Conservation (phyloP, 2,888 invertebrate genomes). For the Pyralis farinalis region DNA sequence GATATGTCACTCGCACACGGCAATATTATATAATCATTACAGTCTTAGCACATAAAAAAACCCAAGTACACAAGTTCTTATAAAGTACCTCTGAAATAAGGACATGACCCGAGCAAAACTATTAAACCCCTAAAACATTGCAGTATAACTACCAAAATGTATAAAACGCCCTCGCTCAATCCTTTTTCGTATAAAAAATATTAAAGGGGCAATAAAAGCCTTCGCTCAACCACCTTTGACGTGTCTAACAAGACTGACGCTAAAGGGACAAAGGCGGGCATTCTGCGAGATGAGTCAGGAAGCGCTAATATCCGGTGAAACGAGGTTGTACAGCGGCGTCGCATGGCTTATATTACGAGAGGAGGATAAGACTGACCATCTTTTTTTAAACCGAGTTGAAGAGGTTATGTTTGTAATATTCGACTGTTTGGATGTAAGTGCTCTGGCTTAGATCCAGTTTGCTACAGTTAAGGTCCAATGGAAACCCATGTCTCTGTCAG, state of each 20-base stretch:
- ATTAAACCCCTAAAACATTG: background rate
- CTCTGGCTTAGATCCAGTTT: no score
- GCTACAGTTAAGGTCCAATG: no score
- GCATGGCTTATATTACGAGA: background rate
- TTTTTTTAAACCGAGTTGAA: no score
- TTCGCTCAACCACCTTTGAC: slow-evolving; percentile 5
- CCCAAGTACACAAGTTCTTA: no score
- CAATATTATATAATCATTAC: no score
- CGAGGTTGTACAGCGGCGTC: background rate
- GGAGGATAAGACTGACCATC: no score
- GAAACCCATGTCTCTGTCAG: no score
- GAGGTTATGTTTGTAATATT: no score
- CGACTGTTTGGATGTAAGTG: no score
- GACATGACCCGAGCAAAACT: background rate
- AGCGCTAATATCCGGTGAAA: background rate
- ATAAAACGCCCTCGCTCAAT: background rate
- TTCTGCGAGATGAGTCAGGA: slow-evolving; percentile 3
- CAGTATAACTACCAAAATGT: background rate
- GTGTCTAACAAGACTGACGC: slow-evolving; percentile 13
- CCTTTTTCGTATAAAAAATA: slow-evolving; percentile 1
- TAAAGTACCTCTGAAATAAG: no score
- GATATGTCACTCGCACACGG: no score
- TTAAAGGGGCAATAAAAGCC: slow-evolving; percentile 8
- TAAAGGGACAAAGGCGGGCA: slow-evolving; percentile 5
- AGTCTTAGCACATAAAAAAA: no score